Conservation (phyloP, 64 coral and sea anemone genomes). For the Trachythela sp. region DNA sequence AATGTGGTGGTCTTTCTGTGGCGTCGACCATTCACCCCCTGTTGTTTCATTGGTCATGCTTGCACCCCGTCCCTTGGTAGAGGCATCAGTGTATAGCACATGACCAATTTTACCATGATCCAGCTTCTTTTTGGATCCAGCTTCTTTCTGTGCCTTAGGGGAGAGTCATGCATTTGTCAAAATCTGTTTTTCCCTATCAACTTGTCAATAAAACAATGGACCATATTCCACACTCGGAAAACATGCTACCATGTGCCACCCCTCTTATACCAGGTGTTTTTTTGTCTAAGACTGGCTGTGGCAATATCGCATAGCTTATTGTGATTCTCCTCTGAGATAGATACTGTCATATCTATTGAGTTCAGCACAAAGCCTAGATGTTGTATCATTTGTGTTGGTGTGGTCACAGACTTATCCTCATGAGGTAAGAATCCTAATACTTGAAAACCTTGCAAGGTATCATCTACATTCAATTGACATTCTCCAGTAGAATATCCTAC, state of each 20-base stretch:
- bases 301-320: constrained; percentile 36
- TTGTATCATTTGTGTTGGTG: constrained; percentile 34
- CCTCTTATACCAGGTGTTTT: constrained; percentile 26
- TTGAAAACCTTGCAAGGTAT: constrained; percentile 34
- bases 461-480: constrained; percentile 43
- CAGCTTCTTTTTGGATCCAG: too few relatives aligned
- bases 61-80: constrained; percentile 7
- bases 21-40: not conserved
- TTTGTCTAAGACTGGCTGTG: not conserved
- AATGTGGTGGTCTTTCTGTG: not conserved
- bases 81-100: constrained; percentile 47
- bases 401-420: constrained; percentile 51
- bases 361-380: constrained; percentile 62
- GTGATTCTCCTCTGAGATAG: constrained; percentile 29
- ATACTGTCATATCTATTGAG: constrained; percentile 52
- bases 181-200: constrained; percentile 42
- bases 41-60: not conserved
- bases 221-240: constrained; percentile 27
- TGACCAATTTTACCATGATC: too few relatives aligned
- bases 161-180: constrained; percentile 31
- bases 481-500: constrained; percentile 45
- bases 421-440: constrained; percentile 59
- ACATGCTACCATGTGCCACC: constrained; percentile 31
- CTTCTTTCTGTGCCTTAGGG: too few relatives aligned
- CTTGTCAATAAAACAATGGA: not conserved